phyloP scores from a whole-genome alignment of 2,113 vertebrate species.

The Brienomyrus brachyistius region DNA sequence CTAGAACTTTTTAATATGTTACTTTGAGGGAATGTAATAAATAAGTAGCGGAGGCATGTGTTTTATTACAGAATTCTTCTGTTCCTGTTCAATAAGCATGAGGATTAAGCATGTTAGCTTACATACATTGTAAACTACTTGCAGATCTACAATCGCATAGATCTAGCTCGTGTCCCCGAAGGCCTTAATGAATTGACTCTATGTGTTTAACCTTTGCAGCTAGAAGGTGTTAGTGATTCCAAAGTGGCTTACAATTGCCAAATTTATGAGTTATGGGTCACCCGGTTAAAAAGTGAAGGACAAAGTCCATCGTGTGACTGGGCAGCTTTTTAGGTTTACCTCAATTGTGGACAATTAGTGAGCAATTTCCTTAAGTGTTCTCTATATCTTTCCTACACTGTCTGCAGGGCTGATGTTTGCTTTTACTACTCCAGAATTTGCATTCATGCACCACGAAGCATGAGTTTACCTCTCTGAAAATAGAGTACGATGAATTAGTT shows the following conservation, averaged over 20 bases:
- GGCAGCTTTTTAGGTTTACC: constrained; percentile 19
- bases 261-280: constrained; percentile 39
- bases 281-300: constrained; percentile 33
- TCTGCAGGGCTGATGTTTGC: constrained; percentile 22
- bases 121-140: neutral
- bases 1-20: neutral
- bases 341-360: constrained; percentile 30
- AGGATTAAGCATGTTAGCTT: neutral
- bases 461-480: neutral
- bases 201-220: constrained; percentile 42
- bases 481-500: neutral
- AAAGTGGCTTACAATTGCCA: constrained; percentile 31
- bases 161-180: constrained; percentile 30
- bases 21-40: neutral
- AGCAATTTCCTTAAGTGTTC: constrained; percentile 33
- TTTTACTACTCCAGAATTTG: constrained; percentile 13
- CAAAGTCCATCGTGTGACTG: constrained; percentile 23
- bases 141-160: constrained; percentile 19
- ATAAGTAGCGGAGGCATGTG: neutral
- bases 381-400: constrained; percentile 24
- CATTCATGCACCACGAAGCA: constrained; percentile 10
- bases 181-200: constrained; percentile 38
- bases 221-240: constrained; percentile 27
- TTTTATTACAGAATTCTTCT: neutral
- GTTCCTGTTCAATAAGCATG: neutral